Evolutionary conservation across 2,113 vertebrate species (phyloP).

Genomic region (Myrmophylax atrothorax): DNA sequence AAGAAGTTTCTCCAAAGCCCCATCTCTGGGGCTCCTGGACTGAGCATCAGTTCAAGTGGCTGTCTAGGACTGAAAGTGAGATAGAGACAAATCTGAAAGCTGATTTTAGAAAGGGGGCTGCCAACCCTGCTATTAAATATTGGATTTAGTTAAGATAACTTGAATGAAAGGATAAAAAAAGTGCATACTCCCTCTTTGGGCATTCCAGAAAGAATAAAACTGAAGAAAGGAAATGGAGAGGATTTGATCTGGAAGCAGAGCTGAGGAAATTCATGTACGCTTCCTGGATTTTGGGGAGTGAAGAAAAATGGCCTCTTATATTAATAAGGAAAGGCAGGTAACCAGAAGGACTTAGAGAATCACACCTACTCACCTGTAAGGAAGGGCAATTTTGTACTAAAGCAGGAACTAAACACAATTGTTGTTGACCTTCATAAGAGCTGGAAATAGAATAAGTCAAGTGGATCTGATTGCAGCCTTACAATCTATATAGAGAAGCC

Average conservation of each 20-base stretch:
- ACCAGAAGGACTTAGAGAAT: background rate
- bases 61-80: background rate
- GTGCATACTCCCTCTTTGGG: background rate
- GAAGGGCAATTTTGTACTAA: constrained; percentile 1
- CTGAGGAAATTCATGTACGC: background rate
- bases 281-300: background rate
- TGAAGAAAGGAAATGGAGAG: background rate
- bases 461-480: constrained; percentile 30
- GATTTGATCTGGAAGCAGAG: background rate
- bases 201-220: background rate
- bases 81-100: background rate
- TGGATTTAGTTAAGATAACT: background rate
- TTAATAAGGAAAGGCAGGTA: background rate
- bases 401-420: constrained; percentile 2
- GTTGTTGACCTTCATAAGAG: constrained; percentile 4
- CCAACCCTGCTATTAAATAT: background rate
- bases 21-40: background rate
- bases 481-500: constrained; percentile 7
- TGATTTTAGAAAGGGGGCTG: background rate
- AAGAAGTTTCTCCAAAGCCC: background rate
- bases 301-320: background rate
- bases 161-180: background rate
- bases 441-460: constrained; percentile 45
- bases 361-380: constrained; percentile 17
- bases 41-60: background rate